Conservation (phyloP, 2,888 invertebrate species). For the Oxyteleia sp. region DNA sequence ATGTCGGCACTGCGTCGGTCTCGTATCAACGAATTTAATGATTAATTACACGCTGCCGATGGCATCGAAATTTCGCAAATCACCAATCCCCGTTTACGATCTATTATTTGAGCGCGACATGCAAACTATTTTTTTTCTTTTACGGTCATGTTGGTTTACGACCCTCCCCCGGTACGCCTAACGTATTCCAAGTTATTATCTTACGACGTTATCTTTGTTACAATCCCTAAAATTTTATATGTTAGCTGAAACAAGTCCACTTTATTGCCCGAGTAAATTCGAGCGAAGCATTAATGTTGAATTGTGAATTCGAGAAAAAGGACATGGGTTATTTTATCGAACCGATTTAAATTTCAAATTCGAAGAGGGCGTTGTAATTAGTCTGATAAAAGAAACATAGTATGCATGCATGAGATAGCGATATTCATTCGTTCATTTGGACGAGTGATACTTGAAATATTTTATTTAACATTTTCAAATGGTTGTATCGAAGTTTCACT, state of each 20-base stretch:
- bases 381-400: conserved; percentile 12
- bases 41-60: neutral
- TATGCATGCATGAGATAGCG: neutral
- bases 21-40: conserved; percentile 8
- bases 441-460: neutral
- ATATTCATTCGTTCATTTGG: neutral
- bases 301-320: conserved; percentile 10
- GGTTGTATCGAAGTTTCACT: too few species aligned
- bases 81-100: neutral
- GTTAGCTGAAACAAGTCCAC: conserved; percentile 20
- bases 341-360: conserved; percentile 16
- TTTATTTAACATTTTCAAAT: too few species aligned
- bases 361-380: conserved; percentile 1
- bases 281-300: conserved; percentile 8
- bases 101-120: conserved; percentile 15
- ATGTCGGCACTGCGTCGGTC: neutral
- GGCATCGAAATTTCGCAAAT: neutral
- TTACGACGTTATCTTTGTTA: conserved; percentile 20
- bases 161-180: conserved; percentile 9
- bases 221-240: conserved; percentile 32
- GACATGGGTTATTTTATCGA: conserved; percentile 17
- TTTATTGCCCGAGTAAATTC: conserved; percentile 17
- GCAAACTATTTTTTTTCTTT: conserved; percentile 28
- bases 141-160: conserved; percentile 16
- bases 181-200: conserved; percentile 28